phyloP scores from a whole-genome alignment of 2,888 invertebrate genomes.

The Dugesia japonica region DNA sequence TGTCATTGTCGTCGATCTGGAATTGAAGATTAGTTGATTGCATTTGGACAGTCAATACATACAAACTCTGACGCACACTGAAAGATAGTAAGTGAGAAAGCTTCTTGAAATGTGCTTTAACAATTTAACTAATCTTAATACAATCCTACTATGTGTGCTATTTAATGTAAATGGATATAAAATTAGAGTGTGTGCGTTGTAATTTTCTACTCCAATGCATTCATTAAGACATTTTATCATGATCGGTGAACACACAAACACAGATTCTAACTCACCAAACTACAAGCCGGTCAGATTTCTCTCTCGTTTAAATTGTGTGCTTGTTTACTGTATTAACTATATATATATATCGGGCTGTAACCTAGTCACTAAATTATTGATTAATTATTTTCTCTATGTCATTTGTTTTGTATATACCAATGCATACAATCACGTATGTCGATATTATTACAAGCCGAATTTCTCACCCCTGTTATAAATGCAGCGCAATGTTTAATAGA shows the following conservation, averaged over 20 bases:
- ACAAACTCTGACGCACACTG: slow-evolving; percentile 4
- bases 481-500: slow-evolving; percentile 6
- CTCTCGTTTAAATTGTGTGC: not conserved
- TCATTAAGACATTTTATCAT: not conserved
- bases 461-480: slow-evolving; percentile 3
- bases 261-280: not conserved
- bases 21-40: slow-evolving; percentile 20
- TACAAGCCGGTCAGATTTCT: not conserved
- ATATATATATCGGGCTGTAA: slow-evolving; percentile 2
- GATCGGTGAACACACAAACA: not conserved
- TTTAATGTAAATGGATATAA: slow-evolving; percentile 2
- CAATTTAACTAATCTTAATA: not conserved
- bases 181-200: not conserved
- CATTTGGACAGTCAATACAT: slow-evolving; percentile 11
- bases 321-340: not conserved
- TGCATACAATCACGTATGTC: slow-evolving; percentile 9
- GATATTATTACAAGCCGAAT: slow-evolving; percentile 14
- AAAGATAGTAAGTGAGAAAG: slow-evolving; percentile 20
- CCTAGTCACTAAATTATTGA: slow-evolving; percentile 20
- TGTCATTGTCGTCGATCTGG: slow-evolving; percentile 20
- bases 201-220: slow-evolving; percentile 11
- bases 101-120: slow-evolving; percentile 10
- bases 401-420: slow-evolving; percentile 10
- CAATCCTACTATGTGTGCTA: not conserved
- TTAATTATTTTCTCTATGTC: slow-evolving; percentile 20